Evolutionary conservation across 2,888 invertebrate genomes (phyloP).

Genomic region (Lasius fuliginosus): DNA sequence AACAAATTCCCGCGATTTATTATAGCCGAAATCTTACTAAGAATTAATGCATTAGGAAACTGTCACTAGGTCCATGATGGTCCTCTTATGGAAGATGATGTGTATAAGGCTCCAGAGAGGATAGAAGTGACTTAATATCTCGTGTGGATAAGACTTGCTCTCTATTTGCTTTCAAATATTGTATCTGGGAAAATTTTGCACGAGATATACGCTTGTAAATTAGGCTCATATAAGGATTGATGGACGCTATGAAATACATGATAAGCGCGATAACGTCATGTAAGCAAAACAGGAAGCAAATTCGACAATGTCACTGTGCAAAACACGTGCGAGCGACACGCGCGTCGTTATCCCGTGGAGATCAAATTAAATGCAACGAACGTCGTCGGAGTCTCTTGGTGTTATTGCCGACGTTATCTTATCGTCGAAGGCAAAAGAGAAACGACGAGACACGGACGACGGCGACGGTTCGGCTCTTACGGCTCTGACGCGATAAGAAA

Average conservation of each 20-base stretch:
- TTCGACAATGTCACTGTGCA: not conserved
- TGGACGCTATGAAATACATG: not conserved
- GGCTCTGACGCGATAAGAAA: conserved; percentile 54
- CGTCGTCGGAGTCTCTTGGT: conserved; percentile 15
- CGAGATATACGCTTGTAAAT: not conserved
- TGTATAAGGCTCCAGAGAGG: not conserved
- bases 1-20: conserved; percentile 29
- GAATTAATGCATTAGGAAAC: conserved; percentile 35
- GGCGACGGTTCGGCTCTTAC: conserved; percentile 41
- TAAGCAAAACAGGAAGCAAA: not conserved
- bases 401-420: conserved; percentile 59
- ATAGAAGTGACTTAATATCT: conserved; percentile 30
- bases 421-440: conserved; percentile 44
- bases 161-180: conserved; percentile 4
- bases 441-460: conserved; percentile 51
- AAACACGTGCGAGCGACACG: conserved; percentile 21
- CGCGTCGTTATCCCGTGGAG: conserved; percentile 35
- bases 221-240: not conserved
- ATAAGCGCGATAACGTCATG: not conserved
- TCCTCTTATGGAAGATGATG: conserved; percentile 29
- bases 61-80: not conserved
- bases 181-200: not conserved
- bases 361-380: conserved; percentile 64
- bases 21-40: conserved; percentile 14
- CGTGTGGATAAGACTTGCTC: not conserved